Base-by-base conservation (phyloP, 2,888 invertebrate genomes). In the Hermodice carunculata region DNA sequence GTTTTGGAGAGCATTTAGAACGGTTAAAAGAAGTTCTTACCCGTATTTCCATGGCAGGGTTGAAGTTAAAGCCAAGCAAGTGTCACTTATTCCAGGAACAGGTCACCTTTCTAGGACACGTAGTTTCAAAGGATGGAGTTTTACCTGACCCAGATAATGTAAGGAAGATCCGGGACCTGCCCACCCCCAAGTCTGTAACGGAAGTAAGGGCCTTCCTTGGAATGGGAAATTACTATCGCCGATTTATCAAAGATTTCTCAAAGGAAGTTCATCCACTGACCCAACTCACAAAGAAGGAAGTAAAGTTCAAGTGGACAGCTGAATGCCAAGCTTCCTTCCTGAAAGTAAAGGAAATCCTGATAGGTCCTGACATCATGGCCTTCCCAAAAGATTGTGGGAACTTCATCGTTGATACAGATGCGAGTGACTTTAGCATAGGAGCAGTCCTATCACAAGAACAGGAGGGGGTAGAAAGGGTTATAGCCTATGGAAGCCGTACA, bases 211-310 rank as follows among this genome's bases (percentile, higher is more conserved):
- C 66, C 1, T 70, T 76, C 28, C 51, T 77, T 1, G 76, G 76
- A 0, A 52, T 70, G 4, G 34, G 37, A 26, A 66, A 66, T n/a
- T 77, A 70, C 49, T 77, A 74, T 24, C 60, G 71, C 2, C 60
- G 65, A 32, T 76, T 71, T 34, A 63, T 76, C 5, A 34, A 49
- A 14, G 48, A 64, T 17, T 69, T 72, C 53, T 28, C 73, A 6
- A 34, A 40, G 2, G 42, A 64, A 11, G 70, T 70, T 0, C n/a
- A 42, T 11, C 71, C 71, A 0, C 40, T 76, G 24, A 49, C 56
- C 28, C 40, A 73, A 29, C 60, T 69, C 14, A 74, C 83, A n/a
- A 96, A 96, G 87, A 59, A 72, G 42, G 53, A 64, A 48, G 42
- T 43, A 32, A 51, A 61, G 8, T 56, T 42, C 56, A 14, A 4